Base-by-base conservation (phyloP, 2,888 invertebrate genomes). In the Brachyptera putata region DNA sequence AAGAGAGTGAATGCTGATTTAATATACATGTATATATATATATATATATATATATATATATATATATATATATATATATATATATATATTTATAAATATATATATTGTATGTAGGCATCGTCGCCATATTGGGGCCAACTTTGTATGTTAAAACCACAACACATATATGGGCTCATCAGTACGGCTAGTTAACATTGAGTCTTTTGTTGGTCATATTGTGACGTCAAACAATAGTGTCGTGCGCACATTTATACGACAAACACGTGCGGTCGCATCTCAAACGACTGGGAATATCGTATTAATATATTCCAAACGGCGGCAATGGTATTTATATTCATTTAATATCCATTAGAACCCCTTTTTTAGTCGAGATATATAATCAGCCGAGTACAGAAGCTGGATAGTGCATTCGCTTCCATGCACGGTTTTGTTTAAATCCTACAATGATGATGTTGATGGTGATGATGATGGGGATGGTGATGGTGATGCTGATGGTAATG, bases 241-340 rank as follows among this genome's bases (percentile, higher is more conserved):
- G 24, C 48, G 25, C 22, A 48, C 24, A 21, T 26, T 26, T 3
- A 26, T 26, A 4, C 49, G 34, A 34, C 55, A 43, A 53, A 62
- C 64, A 62, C 64, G 62, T 64, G 64, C 55, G 62, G 58, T 56
- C 46, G 26, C 25, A 46, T 36, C 56, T 39, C 30, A 36, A 55
- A 56, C 58, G 56, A 62, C 56, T 56, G 26, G 43, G 53, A 60
- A 61, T 64, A 64, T 63, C 63, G 57, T 63, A 66, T 66, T 66
- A 66, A 64, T 66, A 59, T 63, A 66, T 66, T 64, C 63, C 55
- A 36, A 24, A 41, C 46, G 58, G 53, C 61, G 53, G 58, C 58
- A 50, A 60, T 22, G 56, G 63, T 58, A 61, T 61, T 63, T 63
- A 63, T 61, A 61, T 59, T 61, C 63, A 63, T 63, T 61, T 63